phyloP scores from a whole-genome alignment of 1,140 invertebrate species.

The Aphaenogaster floridana region DNA sequence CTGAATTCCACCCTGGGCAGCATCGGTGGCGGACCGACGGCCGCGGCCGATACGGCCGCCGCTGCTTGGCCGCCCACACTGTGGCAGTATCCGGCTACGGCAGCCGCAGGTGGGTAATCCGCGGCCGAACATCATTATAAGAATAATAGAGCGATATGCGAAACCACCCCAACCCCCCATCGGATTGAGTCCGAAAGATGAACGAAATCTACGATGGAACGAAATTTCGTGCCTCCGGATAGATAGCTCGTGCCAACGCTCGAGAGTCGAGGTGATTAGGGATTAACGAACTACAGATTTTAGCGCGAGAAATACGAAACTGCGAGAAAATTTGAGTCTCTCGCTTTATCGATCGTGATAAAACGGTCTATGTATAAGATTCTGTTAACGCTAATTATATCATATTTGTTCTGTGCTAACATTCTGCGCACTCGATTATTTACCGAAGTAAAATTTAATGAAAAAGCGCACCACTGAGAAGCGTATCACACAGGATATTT shows the following conservation, averaged over 20 bases:
- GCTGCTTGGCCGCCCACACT: slow-evolving; percentile 88
- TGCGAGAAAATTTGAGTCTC: background rate
- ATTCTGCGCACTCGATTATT: background rate
- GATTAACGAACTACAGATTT: background rate
- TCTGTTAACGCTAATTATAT: slow-evolving; percentile 1
- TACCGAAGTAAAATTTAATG: background rate
- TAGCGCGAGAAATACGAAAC: background rate
- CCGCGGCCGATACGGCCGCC: slow-evolving; percentile 80
- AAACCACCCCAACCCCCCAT: background rate
- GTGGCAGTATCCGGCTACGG: slow-evolving; percentile 90
- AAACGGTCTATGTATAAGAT: background rate
- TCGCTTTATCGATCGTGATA: background rate
- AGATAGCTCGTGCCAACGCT: background rate
- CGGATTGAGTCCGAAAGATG: background rate
- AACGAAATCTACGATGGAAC: background rate
- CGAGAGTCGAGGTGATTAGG: background rate
- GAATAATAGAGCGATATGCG: background rate
- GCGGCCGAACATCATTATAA: background rate
- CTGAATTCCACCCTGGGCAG: slow-evolving; percentile 85
- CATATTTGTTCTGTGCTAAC: background rate
- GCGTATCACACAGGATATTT: background rate
- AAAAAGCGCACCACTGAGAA: background rate
- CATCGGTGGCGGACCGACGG: slow-evolving; percentile 83
- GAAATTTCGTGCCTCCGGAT: background rate
- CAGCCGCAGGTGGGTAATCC: slow-evolving; percentile 73